Base-by-base conservation (phyloP, 2,888 invertebrate genomes). In the Uropetala carovei region DNA sequence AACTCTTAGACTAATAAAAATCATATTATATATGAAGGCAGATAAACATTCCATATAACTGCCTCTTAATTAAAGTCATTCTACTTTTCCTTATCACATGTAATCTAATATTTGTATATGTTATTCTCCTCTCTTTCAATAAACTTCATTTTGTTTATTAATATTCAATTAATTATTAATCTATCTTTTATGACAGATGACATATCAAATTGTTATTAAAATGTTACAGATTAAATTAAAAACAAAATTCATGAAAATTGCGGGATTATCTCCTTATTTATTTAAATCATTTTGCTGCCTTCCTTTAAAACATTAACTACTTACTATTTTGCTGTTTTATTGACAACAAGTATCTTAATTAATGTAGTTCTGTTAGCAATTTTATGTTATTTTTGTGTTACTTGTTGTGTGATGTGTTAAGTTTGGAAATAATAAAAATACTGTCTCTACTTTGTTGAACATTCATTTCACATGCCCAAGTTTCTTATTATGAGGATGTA, bases 331-430 rank as follows among this genome's bases (percentile, higher is more conserved):
- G 7, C 57, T 83, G 83, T 83, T 56, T 22, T 10, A 13, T 75
- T 75, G 10, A 75, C 18, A 27, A 22, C 75, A 75, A 75, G 22
- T 22, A 22, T 75, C 9, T 43, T 43, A 30, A 64, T 64, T 43
- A 64, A 64, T 64, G 60, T 64, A 89, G 64, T 43, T 43, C 64
- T 68, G 64, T 89, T 56, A 18, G 43, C 64, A 18, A 43, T 43
- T 64, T 89, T 89, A 13, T 58, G 56, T 89, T 89, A 64, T 11
- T 10, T 18, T 18, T 68, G 64, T 89, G 89, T 89, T 64, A 89
- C 64, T 89, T 89, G 89, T 89, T 89, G 64, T 89, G 89, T 89
- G 89, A 64, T 60, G 89, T 68, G 89, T 89, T 89, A 89, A 89
- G 89, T 89, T 89, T 89, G 60, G 64, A 43, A 89, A 89, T 64